Evolutionary conservation across 2,113 vertebrate species (phyloP), one percentile per base, ranked within the genome.

Genomic region (Athene noctua): DNA sequence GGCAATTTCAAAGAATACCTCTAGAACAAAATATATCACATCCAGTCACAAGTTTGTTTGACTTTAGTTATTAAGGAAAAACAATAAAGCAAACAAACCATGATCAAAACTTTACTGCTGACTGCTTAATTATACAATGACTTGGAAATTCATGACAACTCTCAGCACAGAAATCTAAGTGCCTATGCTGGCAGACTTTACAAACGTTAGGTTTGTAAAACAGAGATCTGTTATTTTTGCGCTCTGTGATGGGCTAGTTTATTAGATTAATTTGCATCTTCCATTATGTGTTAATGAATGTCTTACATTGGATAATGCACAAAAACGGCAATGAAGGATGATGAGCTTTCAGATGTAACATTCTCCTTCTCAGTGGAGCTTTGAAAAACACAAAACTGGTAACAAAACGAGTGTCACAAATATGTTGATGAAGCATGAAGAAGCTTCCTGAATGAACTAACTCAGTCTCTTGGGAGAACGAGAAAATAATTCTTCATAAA

Each of bases 381-480:
- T n/a, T 72, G 66, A 68, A 85, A 75, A 95, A 67, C 52, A 71
- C 17, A 94, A 74, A 91, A 54, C 71, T 72, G 40, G 9, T 85
- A 82, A 80, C 25, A 83, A 88, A 95, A 91, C 1, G 3, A 85
- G 58, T 79, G 83, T 81, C 80, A 87, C 26, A 71, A 78, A 94
- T 81, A 34, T 88, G 80, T 74, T 85, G 83, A 91, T 84, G 83
- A 75, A 89, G 77, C 80, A 91, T 78, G 61, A 84, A 94, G 88
- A 95, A 72, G 57, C 46, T 65, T 92, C 65, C n/a, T 82, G 73
- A 84, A 92, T 61, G 25, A 94, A 67, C 22, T 77, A 73, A 85
- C 32, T 78, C 47, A 57, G 0, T 52, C 87, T 85, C 68, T 78
- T n/a, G 38, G 29, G 83, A 96, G 23, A 80, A n/a, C 2, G 3